phyloP scores from a whole-genome alignment of 2,888 invertebrate genomes.

The Coecobrya sp. region DNA sequence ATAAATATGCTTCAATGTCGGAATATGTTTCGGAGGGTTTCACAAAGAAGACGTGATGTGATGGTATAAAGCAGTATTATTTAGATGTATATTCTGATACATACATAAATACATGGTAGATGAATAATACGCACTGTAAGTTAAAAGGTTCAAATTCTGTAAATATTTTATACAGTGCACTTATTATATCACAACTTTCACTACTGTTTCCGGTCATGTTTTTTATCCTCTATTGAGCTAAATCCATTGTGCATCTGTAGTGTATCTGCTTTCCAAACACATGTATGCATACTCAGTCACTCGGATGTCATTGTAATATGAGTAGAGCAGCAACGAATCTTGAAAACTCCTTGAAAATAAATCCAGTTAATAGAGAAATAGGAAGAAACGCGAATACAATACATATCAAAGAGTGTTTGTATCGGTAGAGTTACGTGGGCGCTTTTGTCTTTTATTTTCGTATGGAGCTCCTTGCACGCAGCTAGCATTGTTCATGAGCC shows the following conservation, averaged over 20 bases:
- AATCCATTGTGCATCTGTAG: not conserved
- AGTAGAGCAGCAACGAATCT: not conserved
- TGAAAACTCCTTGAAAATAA: conserved; percentile 5
- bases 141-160: not conserved
- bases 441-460: not conserved
- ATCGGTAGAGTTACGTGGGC: not conserved
- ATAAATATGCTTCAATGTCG: not conserved
- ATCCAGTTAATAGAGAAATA: not conserved
- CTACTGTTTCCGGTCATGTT: not conserved
- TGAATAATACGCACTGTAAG: not conserved
- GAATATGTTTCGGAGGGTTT: no score
- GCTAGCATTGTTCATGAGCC: not conserved
- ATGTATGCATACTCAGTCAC: not conserved
- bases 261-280: not conserved
- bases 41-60: not conserved
- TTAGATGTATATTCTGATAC: not conserved
- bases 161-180: not conserved
- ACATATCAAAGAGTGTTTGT: not conserved
- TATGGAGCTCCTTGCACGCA: not conserved
- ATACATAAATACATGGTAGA: not conserved
- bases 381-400: not conserved
- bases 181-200: not conserved
- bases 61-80: not conserved
- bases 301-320: not conserved
- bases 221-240: not conserved